Base-by-base conservation (phyloP, 1,140 invertebrate genomes). In the Manduca sexta region DNA sequence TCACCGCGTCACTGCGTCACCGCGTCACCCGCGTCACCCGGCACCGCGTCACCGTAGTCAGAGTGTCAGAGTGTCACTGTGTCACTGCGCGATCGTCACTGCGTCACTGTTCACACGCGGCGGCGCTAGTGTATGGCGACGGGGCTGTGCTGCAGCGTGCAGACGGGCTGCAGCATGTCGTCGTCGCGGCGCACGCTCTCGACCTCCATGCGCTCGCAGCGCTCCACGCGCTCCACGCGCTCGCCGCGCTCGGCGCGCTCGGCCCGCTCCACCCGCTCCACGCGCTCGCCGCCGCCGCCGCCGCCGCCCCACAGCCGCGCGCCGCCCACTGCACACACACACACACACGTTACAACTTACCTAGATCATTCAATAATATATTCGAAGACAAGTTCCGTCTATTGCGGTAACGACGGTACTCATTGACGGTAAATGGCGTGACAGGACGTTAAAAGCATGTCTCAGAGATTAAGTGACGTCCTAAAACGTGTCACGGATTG, bases 121-220 rank as follows among this genome's bases (percentile, higher is more conserved):
- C 48, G 50, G 45, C 49, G 37, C 73, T 78, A 82, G 76, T 84
- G 80, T 41, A 84, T 84, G 56, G 80, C 80, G 41, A 84, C 81
- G 62, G 81, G 78, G 61, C 71, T 74, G 75, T 77, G 76, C 59
- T 60, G 51, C 55, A 69, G 62, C 64, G 56, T 45, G 68, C 74
- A 78, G 13, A 80, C 77, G 54, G 71, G 60, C 54, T 56, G 60
- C 72, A 80, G 53, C 65, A 78, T 51, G 52, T 78, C 74, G 53
- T 74, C 74, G 42, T 69, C 70, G 60, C 74, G 73, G 31, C 74
- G 66, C 48, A 60, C 74, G 30, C 52, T 60, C 67, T 82, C 78
- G 60, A 84, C 81, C 40, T 84, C 81, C 81, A 84, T 84, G 45
- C 78, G 78, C 69, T 81, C 81, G 43, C 64, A 59, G 43, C 63